Evolutionary conservation across 2,113 vertebrate genomes (phyloP).

Genomic region (Stomatorhinus ivindoensis): DNA sequence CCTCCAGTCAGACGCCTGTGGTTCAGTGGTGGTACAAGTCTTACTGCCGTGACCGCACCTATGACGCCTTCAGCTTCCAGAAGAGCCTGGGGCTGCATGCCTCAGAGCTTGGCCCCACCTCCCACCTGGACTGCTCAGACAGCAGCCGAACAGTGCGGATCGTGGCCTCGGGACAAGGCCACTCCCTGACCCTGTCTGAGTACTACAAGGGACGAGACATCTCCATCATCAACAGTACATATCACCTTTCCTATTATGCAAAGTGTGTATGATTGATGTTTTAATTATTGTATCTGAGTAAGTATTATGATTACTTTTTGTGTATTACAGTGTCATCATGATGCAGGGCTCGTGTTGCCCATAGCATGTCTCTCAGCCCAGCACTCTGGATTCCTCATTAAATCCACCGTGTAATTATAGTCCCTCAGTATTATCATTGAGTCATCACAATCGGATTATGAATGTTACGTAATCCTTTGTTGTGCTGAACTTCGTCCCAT

Average conservation of each 20-base stretch:
- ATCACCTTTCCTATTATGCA: not conserved
- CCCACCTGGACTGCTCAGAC: conserved; percentile 87
- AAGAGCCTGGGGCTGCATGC: conserved; percentile 52
- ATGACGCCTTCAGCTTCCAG: conserved; percentile 68
- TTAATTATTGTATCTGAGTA: not conserved
- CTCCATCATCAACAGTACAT: conserved; percentile 83
- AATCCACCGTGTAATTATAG: not conserved
- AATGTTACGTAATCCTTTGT: not conserved
- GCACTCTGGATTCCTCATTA: not conserved
- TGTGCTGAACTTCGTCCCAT: not conserved
- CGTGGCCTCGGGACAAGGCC: conserved; percentile 84
- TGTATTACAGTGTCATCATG: not conserved
- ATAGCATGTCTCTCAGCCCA: not conserved
- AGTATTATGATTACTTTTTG: not conserved
- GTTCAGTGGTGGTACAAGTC: conserved; percentile 98
- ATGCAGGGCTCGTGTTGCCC: not conserved
- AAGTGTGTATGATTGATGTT: not conserved
- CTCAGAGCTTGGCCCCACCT: conserved; percentile 67
- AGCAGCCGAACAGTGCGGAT: conserved; percentile 80
- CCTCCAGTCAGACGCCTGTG: conserved; percentile 75
- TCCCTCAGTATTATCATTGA: not conserved
- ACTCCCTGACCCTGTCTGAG: conserved; percentile 76
- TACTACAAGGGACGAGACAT: conserved; percentile 91
- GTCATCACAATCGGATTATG: not conserved
- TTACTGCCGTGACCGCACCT: conserved; percentile 84